Evolutionary conservation across 2,113 vertebrate species (phyloP), one percentile per base, ranked within the genome.

Genomic region (Malaclemys terrapin): DNA sequence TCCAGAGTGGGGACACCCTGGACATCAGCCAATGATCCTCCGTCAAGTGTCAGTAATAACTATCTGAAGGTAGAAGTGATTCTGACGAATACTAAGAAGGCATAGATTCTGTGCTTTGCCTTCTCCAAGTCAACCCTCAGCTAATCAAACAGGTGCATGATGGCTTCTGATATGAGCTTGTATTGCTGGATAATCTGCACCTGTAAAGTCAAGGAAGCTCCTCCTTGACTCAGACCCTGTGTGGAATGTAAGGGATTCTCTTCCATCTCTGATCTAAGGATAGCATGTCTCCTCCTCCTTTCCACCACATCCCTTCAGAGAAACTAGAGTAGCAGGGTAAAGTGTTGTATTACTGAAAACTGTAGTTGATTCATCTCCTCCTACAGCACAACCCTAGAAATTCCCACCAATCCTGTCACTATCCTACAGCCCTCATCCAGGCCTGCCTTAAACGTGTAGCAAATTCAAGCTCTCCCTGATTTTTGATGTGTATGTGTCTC

Each of bases 11-110:
- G 6, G 59, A 1, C 16, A 69, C 8, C 31, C 62, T n/a, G 14
- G 3, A 13, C 35, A 69, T n/a, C 35, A 69, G 62, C 16, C 52
- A 57, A 11, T 11, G 29, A n/a, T 84, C 5, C 20, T 80, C 31
- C 53, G 27, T 2, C 1, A 14, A 76, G 38, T 56, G 1, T 3
- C 38, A 76, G 49, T 11, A 2, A 0, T 10, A 10, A 82, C 3
- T 38, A 5, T 38, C 57, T 0, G 69, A 53, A 84, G 54, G 16
- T 10, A 80, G 49, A 56, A 52, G 19, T 84, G 11, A 82, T 89
- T 93, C 81, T 91, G 45, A 8, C 9, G 29, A 24, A 59, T 0
- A 0, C 35, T 29, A 10, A 59, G 49, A 76, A 90, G 80, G 25
- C 84, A 38, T 9, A 82, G 52, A 72, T 38, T 88, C 3, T 3